Evolutionary conservation across 1,140 invertebrate species (phyloP).

Genomic region (Halyomorpha halys): DNA sequence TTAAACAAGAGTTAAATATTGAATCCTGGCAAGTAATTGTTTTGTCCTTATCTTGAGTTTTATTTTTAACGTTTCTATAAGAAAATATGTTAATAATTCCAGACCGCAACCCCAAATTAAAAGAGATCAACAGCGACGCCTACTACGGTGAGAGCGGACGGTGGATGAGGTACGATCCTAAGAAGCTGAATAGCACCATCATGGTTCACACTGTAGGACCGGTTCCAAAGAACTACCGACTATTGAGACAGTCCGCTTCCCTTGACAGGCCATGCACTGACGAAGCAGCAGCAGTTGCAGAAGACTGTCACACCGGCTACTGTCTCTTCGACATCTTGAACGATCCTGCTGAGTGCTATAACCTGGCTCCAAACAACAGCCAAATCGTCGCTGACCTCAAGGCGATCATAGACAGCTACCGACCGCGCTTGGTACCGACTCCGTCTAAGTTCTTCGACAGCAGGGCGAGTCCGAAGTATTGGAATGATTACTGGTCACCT

Average conservation of each 20-base stretch:
- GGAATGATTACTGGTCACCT: background rate
- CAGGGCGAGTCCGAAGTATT: background rate
- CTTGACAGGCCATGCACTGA: background rate
- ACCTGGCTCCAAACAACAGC: background rate
- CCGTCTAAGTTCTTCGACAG: background rate
- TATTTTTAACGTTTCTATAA: no score
- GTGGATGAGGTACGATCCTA: background rate
- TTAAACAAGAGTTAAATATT: no score
- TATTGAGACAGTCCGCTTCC: background rate
- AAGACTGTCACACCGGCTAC: conserved; percentile 4
- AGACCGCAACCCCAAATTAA: background rate
- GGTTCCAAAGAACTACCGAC: background rate
- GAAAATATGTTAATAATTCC: no score
- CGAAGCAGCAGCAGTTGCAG: background rate
- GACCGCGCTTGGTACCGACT: background rate
- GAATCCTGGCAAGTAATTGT: no score
- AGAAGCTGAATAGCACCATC: background rate
- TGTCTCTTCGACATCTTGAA: conserved; percentile 15
- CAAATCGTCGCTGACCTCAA: background rate
- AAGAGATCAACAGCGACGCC: background rate
- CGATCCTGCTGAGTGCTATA: background rate
- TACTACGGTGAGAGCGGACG: conserved; percentile 15
- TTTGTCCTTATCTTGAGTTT: no score
- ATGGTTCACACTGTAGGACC: background rate
- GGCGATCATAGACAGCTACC: background rate